Evolutionary conservation across 2,797 vertebrate species (phyloP).

Genomic region (Ptychadena robeensis): DNA sequence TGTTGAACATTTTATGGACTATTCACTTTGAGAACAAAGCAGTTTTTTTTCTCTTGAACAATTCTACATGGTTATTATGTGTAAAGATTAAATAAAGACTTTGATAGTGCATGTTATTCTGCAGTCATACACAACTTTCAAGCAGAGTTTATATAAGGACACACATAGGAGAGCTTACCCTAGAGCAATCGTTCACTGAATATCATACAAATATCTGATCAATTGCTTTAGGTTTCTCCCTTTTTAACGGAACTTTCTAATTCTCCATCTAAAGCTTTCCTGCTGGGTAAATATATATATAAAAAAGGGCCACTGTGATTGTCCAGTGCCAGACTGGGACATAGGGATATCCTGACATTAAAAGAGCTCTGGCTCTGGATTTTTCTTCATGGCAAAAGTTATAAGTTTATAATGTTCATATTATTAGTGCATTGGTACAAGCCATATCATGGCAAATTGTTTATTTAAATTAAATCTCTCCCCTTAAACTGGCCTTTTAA

Average conservation of each 20-base stretch:
- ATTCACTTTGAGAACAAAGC: background rate
- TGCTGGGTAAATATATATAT: background rate
- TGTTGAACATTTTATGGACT: constrained; percentile 75
- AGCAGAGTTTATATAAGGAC: background rate
- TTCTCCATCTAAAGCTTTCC: too few species aligned
- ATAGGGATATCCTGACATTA: background rate
- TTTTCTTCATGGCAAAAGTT: background rate
- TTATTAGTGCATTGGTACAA: background rate
- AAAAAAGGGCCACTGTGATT: background rate
- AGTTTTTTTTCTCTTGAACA: background rate
- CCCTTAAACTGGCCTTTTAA: too few species aligned
- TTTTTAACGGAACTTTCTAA: background rate
- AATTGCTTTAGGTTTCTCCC: background rate
- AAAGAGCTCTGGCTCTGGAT: background rate
- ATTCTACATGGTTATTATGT: background rate
- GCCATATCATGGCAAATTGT: too few species aligned
- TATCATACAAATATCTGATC: background rate
- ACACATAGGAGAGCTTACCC: background rate
- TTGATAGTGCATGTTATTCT: background rate
- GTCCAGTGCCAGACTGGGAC: background rate
- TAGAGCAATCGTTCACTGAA: background rate
- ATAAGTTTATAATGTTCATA: background rate
- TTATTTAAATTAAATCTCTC: too few species aligned
- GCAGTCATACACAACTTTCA: too few species aligned
- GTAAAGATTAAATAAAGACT: background rate